Percentiles rank a stretch among this genome's conserved stretches.
These are phyloP conservation scores for Condylostylus longicornis DNA, from an alignment of 1,140 invertebrate genomes.

Conservation along the genomic window DNA sequence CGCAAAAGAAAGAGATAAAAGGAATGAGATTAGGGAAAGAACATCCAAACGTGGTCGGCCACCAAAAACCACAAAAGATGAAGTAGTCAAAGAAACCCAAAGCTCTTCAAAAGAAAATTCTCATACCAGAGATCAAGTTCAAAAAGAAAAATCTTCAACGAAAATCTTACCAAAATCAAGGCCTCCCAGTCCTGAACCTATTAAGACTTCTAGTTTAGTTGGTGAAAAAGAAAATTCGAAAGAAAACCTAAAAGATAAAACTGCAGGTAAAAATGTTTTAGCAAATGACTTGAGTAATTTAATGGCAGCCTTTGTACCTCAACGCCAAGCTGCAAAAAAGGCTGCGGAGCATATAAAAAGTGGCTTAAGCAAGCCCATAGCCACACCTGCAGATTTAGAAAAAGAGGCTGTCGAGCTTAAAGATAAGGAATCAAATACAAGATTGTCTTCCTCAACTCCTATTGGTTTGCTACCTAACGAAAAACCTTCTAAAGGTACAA, in stretches of 20 bases:
- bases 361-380: conserved; percentile 46
- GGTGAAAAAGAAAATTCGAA: conserved; percentile 15
- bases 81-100: conserved; percentile 5
- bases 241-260: conserved; percentile 16
- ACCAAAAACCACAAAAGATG: conserved; percentile 12
- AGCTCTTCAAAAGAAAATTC: conserved; percentile 1
- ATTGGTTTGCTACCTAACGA: too few species aligned
- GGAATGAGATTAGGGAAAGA: conserved; percentile 1
- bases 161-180: neutral
- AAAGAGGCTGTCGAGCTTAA: too few species aligned
- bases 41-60: conserved; percentile 19
- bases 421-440: too few species aligned
- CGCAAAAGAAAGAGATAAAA: neutral
- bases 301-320: conserved; percentile 65
- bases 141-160: neutral
- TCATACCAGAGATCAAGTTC: too few species aligned
- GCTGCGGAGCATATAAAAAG: conserved; percentile 79
- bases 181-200: neutral
- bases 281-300: conserved; percentile 48
- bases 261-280: conserved; percentile 12
- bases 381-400: conserved; percentile 2
- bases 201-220: neutral
- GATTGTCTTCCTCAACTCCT: too few species aligned
- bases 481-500: too few species aligned
- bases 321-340: conserved; percentile 79